Evolutionary conservation across 2,888 invertebrate species (phyloP).

Genomic region (Heliconius sara): DNA sequence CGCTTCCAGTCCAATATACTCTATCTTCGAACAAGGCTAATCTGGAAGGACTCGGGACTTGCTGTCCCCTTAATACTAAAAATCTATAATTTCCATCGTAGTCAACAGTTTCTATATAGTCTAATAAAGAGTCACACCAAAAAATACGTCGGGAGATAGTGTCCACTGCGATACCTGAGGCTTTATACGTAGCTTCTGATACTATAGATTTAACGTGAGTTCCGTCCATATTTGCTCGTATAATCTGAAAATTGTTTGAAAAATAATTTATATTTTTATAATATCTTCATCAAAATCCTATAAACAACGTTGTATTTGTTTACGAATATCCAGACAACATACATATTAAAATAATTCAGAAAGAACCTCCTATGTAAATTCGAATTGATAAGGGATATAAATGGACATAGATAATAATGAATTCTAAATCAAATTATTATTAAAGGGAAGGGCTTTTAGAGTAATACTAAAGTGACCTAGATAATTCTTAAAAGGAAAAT

Average conservation of each 20-base stretch:
- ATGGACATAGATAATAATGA: too few relatives aligned
- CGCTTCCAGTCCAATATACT: constrained; percentile 96
- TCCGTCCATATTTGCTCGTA: constrained; percentile 97
- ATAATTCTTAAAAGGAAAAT: too few relatives aligned
- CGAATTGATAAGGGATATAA: too few relatives aligned
- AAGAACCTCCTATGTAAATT: too few relatives aligned
- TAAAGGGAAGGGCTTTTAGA: too few relatives aligned
- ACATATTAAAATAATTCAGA: too few relatives aligned
- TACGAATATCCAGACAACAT: too few relatives aligned
- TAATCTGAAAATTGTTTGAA: constrained; percentile 68
- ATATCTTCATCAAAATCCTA: too few relatives aligned
- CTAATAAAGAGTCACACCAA: constrained; percentile 97
- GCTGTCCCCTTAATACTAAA: constrained; percentile 90
- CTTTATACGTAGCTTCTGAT: constrained; percentile 96
- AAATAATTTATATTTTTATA: too few relatives aligned
- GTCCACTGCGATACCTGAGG: constrained; percentile 95
- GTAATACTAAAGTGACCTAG: too few relatives aligned
- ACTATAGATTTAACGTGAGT: constrained; percentile 92
- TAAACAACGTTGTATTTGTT: too few relatives aligned
- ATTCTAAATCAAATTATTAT: too few relatives aligned
- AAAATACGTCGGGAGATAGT: constrained; percentile 94
- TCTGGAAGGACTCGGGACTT: constrained; percentile 93
- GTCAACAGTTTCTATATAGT: constrained; percentile 98
- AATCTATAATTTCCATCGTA: constrained; percentile 94
- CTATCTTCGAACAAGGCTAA: constrained; percentile 93